phyloP scores from a whole-genome alignment of 2,113 vertebrate species.

The Austrofundulus limnaeus region DNA sequence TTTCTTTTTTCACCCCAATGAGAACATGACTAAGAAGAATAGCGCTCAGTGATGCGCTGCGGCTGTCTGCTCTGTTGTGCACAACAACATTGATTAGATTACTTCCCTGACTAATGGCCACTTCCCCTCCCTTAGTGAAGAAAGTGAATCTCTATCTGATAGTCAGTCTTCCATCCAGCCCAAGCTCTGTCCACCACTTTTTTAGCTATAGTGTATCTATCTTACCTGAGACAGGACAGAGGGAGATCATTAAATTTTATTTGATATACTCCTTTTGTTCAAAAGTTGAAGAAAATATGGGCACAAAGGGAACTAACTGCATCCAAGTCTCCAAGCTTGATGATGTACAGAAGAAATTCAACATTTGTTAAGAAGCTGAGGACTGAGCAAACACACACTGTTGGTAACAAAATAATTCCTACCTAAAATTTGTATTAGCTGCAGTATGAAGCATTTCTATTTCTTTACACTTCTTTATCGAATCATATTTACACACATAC shows the following conservation, averaged over 20 bases:
- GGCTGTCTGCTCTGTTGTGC: conserved; percentile 66
- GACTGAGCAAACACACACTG: conserved; percentile 7
- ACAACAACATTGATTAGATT: conserved; percentile 75
- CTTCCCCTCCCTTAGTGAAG: conserved; percentile 68
- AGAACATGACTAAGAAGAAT: conserved; percentile 74
- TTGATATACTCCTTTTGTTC: conserved; percentile 26
- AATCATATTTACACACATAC: no score
- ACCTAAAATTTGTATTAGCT: conserved; percentile 39
- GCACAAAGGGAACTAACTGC: background rate
- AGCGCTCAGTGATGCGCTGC: conserved; percentile 55
- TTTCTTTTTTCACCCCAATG: conserved; percentile 43
- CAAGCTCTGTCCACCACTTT: conserved; percentile 44
- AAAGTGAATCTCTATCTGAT: conserved; percentile 75
- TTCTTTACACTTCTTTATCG: conserved; percentile 25
- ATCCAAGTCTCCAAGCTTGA: background rate
- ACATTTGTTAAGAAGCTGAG: no score
- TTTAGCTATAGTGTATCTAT: conserved; percentile 51
- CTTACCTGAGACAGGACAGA: conserved; percentile 29
- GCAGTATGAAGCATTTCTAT: conserved; percentile 28
- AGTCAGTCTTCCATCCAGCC: conserved; percentile 61
- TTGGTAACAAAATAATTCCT: conserved; percentile 41
- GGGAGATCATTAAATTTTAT: conserved; percentile 43
- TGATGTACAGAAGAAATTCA: background rate
- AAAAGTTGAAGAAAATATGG: conserved; percentile 4
- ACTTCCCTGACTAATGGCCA: conserved; percentile 73